Conservation (phyloP, 2,113 vertebrate genomes). For the Solea senegalensis region DNA sequence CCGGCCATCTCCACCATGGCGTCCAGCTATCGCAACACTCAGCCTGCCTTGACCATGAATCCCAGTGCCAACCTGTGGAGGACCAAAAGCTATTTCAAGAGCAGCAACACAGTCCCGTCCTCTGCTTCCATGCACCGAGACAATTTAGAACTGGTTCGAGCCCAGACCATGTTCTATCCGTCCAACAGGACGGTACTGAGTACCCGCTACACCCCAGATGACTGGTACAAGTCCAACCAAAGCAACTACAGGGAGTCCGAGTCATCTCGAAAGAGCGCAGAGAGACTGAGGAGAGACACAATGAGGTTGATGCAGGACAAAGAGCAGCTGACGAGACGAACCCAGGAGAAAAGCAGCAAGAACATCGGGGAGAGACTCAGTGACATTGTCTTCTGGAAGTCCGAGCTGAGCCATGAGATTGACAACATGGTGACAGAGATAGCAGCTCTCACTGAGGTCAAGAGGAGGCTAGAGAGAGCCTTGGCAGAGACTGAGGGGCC, state of each 20-base stretch:
- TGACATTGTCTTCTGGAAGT: conserved; percentile 92
- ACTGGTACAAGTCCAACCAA: conserved; percentile 91
- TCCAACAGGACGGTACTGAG: conserved; percentile 84
- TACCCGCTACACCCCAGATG: conserved; percentile 86
- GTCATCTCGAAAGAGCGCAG: conserved; percentile 84
- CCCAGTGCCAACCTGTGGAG: conserved; percentile 85
- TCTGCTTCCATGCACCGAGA: conserved; percentile 74
- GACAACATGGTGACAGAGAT: conserved; percentile 92
- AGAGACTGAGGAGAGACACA: conserved; percentile 87
- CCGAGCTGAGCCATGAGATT: conserved; percentile 88
- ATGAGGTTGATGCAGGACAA: conserved; percentile 88
- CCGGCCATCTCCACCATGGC: conserved; percentile 87
- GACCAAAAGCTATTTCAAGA: conserved; percentile 84
- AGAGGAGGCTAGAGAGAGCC: conserved; percentile 90
- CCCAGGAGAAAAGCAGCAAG: conserved; percentile 85
- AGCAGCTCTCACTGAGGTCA: conserved; percentile 83
- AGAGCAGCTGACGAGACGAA: conserved; percentile 85
- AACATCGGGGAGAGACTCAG: conserved; percentile 88
- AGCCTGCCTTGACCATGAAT: conserved; percentile 74
- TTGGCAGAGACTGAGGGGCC: conserved; percentile 88
- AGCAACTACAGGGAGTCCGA: conserved; percentile 88
- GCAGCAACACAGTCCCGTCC: conserved; percentile 71
- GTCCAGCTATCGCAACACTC: conserved; percentile 84
- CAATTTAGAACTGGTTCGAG: conserved; percentile 77
- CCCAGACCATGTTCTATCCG: conserved; percentile 83